Evolutionary conservation across 2,888 invertebrate genomes (phyloP), one percentile per base, ranked within the genome.

Genomic region (Melanophora roralis): DNA sequence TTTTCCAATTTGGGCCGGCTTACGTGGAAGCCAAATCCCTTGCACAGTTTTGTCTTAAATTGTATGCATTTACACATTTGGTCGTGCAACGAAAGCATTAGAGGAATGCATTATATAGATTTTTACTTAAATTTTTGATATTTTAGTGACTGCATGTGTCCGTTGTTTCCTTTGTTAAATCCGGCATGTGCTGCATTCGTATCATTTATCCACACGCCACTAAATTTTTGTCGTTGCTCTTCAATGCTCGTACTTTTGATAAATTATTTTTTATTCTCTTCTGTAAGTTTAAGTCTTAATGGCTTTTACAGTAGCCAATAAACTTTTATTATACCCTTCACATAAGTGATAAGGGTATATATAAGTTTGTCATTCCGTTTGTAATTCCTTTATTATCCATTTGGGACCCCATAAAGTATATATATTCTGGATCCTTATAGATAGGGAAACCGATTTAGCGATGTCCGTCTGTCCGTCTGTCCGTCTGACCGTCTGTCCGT

Each of bases 161-260:
- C 68, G 34, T 74, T 59, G 65, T 75, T 65, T 71, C 76, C 64
- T 76, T 80, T 80, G 75, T 73, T 80, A 73, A 68, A 80, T 80
- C 72, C 80, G 80, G 80, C 76, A 68, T 73, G 80, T 80, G 72
- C 76, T 80, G 80, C 80, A 76, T 67, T 80, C 62, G 76, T 68
- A 74, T 74, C 68, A 72, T 76, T 68, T 62, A 73, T 80, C 72
- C 72, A 72, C 80, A 76, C 67, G 75, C 79, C 76, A 80, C 76
- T 76, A 72, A 80, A 80, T 76, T 80, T 75, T 72, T 80, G 75
- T 72, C 72, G 80, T 80, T 72, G 64, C 64, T 68, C 76, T 80
- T 43, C 64, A 68, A 76, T 68, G 53, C 43, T 72, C 45, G 36
- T 53, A 72, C 45, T 53, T 51, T 71, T 60, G 16, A 43, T 14